These are phyloP conservation scores for Trididemnum nubilum DNA, from an alignment of 23 tunicate species.

Conservation along the genomic window DNA sequence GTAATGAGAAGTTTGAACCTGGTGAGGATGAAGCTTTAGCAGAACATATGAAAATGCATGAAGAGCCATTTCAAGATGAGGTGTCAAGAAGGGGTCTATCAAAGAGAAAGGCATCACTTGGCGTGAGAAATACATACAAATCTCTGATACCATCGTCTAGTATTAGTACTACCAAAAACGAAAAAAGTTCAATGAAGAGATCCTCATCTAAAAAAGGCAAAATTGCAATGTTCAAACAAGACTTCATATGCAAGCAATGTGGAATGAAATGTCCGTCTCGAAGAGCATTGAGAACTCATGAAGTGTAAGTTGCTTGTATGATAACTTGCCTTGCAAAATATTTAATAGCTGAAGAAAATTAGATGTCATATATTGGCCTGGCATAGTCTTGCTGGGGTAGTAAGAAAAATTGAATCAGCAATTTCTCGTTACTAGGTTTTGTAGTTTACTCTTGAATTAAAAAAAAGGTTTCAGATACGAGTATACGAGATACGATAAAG, in stretches of 20 bases:
- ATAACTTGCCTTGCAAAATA: too few relatives aligned
- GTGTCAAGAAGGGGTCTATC: not conserved
- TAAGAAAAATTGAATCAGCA: too few relatives aligned
- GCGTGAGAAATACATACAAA: not conserved
- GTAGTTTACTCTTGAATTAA: too few relatives aligned
- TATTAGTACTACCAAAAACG: not conserved
- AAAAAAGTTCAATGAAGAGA: not conserved
- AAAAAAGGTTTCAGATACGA: too few relatives aligned
- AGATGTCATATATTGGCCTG: too few relatives aligned
- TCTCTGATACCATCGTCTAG: constrained; percentile 12
- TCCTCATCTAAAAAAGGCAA: not conserved
- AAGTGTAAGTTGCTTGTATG: constrained; percentile 6
- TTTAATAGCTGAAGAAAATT: too few relatives aligned
- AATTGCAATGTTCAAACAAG: constrained; percentile 5
- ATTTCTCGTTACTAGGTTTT: too few relatives aligned
- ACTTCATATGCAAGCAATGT: constrained; percentile 17
- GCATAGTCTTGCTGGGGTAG: too few relatives aligned
- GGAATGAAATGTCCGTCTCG: constrained; percentile 20
- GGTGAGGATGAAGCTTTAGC: constrained; percentile 9
- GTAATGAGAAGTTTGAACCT: constrained; percentile 16
- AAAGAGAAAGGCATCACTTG: constrained; percentile 16
- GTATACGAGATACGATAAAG: too few relatives aligned
- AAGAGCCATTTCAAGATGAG: not conserved
- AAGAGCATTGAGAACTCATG: constrained; percentile 6
- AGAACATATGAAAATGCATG: constrained; percentile 41